phyloP scores from a whole-genome alignment of 2,888 invertebrate species.

The Eremobia ochroleuca region DNA sequence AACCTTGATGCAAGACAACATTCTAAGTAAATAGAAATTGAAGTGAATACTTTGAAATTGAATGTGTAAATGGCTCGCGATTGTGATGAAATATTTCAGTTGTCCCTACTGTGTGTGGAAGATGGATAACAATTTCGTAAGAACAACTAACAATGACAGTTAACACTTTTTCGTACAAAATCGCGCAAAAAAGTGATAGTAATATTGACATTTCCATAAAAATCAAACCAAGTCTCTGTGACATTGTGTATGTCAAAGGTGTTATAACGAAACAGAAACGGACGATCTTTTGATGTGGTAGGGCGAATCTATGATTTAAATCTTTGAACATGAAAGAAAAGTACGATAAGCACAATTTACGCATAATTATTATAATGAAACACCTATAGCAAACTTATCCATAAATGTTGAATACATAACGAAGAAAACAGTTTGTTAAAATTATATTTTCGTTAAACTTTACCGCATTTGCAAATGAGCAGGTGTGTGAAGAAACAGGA shows the following conservation, averaged over 20 bases:
- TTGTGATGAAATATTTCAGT: not conserved
- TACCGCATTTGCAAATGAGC: not conserved
- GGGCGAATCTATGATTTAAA: not conserved
- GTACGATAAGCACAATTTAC: not conserved
- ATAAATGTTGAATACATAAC: not conserved
- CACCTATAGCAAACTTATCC: not conserved
- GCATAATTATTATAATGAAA: not conserved
- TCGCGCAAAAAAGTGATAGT: too few relatives aligned
- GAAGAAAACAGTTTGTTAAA: not conserved
- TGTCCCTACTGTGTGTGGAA: too few relatives aligned
- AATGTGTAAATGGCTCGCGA: not conserved
- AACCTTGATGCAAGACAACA: conserved; percentile 9
- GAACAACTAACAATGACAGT: not conserved
- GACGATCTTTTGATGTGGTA: too few relatives aligned
- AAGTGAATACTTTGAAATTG: not conserved
- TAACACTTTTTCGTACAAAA: not conserved
- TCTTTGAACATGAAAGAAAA: not conserved
- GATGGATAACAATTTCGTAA: not conserved
- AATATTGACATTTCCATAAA: not conserved
- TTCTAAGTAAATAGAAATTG: conserved; percentile 4
- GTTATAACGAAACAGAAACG: not conserved
- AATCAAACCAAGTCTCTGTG: not conserved
- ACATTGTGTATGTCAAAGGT: not conserved
- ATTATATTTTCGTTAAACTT: not conserved
- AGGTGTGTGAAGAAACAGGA: conserved; percentile 51